Conservation (phyloP, 2,113 vertebrate species). For the Scomber colias region DNA sequence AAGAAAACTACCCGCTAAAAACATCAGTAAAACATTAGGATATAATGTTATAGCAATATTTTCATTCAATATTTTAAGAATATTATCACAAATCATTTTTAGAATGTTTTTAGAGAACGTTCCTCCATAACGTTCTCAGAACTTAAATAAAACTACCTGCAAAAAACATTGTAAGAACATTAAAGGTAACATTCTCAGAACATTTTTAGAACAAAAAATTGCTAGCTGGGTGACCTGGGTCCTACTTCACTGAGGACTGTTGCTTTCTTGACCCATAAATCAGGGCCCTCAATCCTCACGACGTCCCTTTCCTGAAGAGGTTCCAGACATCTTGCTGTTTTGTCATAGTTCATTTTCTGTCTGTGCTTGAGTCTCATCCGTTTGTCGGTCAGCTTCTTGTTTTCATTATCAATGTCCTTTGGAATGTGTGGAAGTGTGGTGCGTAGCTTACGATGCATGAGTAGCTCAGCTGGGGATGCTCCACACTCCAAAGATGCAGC, state of each 20-base stretch:
- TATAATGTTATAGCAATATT: no score
- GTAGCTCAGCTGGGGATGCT: neutral
- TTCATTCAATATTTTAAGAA: no score
- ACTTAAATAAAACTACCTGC: no score
- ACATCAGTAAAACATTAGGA: no score
- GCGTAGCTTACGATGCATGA: neutral
- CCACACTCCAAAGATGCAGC: slow-evolving; percentile 16
- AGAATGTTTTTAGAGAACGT: no score
- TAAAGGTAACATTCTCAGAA: no score
- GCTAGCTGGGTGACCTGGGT: neutral
- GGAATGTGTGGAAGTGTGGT: neutral
- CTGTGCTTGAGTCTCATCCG: neutral
- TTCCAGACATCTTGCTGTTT: neutral
- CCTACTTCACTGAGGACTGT: neutral
- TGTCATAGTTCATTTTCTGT: neutral
- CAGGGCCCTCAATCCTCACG: neutral
- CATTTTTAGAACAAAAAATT: no score
- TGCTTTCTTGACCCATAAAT: neutral
- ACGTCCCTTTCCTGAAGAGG: neutral
- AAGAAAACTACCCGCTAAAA: no score
- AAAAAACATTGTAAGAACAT: no score
- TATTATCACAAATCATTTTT: no score
- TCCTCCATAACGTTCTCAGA: no score
- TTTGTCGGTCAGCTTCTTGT: neutral
- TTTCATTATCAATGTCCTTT: neutral